Conservation (phyloP, 2,888 invertebrate species). For the Metallyticus violacea region DNA sequence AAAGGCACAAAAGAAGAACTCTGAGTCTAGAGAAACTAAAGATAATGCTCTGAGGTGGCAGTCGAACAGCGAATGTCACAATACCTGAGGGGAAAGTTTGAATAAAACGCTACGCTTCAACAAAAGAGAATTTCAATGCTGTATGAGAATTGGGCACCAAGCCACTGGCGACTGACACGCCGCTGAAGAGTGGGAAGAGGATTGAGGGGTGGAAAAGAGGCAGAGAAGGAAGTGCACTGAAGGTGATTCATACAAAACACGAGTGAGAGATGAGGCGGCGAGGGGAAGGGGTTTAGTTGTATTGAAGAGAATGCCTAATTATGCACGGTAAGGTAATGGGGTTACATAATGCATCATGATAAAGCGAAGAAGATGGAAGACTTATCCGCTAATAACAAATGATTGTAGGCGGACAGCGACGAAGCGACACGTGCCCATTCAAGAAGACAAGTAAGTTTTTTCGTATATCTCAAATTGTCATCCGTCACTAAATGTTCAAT, state of each 20-base stretch:
- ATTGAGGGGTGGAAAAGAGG: neutral
- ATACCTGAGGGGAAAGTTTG: too few species aligned
- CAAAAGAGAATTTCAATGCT: too few species aligned
- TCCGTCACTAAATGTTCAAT: neutral
- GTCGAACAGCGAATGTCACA: too few species aligned
- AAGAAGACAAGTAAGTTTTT: too few species aligned
- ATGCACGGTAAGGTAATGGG: neutral
- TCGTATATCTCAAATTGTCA: too few species aligned
- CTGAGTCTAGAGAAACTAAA: too few species aligned
- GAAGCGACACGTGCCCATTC: neutral
- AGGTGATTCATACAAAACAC: constrained; percentile 9
- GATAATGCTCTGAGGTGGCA: too few species aligned
- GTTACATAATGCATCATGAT: neutral
- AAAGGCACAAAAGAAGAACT: too few species aligned
- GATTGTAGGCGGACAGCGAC: neutral
- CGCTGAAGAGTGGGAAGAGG: constrained; percentile 8
- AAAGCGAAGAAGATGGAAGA: neutral
- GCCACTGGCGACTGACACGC: neutral
- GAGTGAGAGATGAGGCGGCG: neutral
- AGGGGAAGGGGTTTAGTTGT: too few species aligned
- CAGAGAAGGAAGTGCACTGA: neutral
- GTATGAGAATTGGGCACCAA: neutral
- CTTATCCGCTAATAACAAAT: neutral
- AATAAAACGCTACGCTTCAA: too few species aligned
- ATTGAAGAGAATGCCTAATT: neutral